A percentile compares a stretch with the other conserved stretches of the same genome.
Evolutionary conservation across 2,797 vertebrate genomes (phyloP).

Genomic region (Pangasius sanitwongsei): DNA sequence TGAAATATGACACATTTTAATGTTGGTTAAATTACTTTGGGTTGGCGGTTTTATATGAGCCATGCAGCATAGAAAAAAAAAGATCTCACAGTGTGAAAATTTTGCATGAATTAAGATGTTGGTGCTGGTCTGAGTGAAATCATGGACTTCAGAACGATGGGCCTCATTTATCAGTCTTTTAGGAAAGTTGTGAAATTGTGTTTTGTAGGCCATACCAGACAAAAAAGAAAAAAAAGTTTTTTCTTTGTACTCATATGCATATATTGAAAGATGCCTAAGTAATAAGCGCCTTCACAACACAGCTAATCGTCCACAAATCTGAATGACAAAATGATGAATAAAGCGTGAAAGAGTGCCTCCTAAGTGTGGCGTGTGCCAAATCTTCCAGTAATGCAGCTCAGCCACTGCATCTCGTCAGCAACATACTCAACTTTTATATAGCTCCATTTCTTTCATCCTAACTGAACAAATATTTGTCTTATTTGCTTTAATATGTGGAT

Average conservation of each 20-base stretch:
- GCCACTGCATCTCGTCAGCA: not conserved
- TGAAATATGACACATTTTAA: conserved; percentile 57
- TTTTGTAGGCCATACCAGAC: not conserved
- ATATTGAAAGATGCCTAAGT: not conserved
- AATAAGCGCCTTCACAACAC: not conserved
- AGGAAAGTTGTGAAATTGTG: not conserved
- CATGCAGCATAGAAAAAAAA: not conserved
- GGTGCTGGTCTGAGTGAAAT: not conserved
- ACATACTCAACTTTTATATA: not conserved
- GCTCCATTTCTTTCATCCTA: not conserved
- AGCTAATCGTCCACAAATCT: not conserved
- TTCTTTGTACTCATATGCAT: not conserved
- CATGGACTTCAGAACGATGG: not conserved
- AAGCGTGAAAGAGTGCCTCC: not conserved
- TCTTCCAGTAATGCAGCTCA: not conserved
- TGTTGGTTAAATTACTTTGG: not conserved
- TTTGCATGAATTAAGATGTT: not conserved
- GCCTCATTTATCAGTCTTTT: not conserved
- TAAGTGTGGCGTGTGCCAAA: not conserved
- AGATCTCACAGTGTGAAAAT: not conserved
- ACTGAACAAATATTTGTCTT: not conserved
- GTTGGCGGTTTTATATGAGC: conserved; percentile 2
- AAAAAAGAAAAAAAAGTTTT: not conserved
- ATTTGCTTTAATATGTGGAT: not conserved
- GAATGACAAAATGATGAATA: not conserved